Evolutionary conservation across 2,113 vertebrate genomes (phyloP).

Genomic region (Lepus americanus): DNA sequence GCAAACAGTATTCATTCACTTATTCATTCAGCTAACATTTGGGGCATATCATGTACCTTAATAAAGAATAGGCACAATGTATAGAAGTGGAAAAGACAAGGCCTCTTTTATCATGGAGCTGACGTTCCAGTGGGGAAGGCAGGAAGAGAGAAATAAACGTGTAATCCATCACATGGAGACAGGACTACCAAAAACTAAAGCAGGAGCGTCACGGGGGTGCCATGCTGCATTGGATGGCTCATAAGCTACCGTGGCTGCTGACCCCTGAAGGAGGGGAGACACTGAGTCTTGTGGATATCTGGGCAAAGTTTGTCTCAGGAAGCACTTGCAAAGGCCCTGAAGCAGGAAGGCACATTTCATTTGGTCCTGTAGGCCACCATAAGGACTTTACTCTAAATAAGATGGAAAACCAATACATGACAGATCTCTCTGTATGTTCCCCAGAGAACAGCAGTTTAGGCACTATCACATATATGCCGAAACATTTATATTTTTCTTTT

Average conservation of each 20-base stretch:
- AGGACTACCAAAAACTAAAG: neutral
- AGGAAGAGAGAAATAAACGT: neutral
- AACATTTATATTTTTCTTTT: constrained; percentile 36
- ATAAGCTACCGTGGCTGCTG: neutral
- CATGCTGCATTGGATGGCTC: neutral
- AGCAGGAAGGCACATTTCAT: neutral
- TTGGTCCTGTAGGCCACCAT: neutral
- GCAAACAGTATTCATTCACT: neutral
- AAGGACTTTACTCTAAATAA: constrained; percentile 5
- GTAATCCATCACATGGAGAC: neutral
- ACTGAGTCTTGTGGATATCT: neutral
- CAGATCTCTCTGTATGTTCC: neutral
- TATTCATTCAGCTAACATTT: neutral
- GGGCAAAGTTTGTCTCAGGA: neutral
- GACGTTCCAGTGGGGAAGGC: neutral
- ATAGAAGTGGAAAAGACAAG: constrained; percentile 20
- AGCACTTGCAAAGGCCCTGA: neutral
- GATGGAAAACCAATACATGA: neutral
- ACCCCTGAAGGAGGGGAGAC: neutral
- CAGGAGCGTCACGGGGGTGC: neutral
- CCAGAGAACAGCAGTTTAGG: neutral
- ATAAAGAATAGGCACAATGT: neutral
- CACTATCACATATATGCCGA: neutral
- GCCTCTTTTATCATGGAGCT: neutral
- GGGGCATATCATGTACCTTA: neutral